Conservation (phyloP, 2,888 invertebrate species). For the Julus scandinavius region DNA sequence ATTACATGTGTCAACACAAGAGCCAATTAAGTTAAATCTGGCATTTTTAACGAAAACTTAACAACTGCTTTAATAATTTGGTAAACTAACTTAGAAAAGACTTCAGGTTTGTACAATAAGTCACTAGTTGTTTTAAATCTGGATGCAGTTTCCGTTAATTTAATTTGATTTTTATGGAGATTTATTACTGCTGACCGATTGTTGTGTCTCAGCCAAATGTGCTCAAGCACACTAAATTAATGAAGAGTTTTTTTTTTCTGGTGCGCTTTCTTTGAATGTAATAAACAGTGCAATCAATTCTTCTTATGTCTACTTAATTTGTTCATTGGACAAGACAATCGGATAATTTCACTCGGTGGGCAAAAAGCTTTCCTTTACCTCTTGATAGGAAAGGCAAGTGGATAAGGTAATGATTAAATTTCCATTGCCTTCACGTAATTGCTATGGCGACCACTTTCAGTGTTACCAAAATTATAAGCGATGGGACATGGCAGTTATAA, state of each 20-base stretch:
- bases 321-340: constrained; percentile 46
- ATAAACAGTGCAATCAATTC: constrained; percentile 46
- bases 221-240: constrained; percentile 23
- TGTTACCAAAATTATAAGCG: not conserved
- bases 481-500: not conserved
- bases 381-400: constrained; percentile 4
- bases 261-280: not conserved
- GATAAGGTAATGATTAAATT: constrained; percentile 42
- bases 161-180: constrained; percentile 40
- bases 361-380: constrained; percentile 12
- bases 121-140: not conserved
- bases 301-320: constrained; percentile 45
- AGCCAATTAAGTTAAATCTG: too few relatives aligned
- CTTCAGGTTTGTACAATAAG: not conserved
- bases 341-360: constrained; percentile 36
- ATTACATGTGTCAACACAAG: too few relatives aligned
- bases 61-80: too few relatives aligned
- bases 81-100: too few relatives aligned
- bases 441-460: not conserved
- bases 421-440: constrained; percentile 11
- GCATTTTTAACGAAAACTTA: too few relatives aligned
- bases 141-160: not conserved
- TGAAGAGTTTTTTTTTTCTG: not conserved
- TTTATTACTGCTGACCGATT: not conserved
- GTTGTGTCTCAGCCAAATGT: not conserved